Base-by-base conservation (phyloP, 2,113 vertebrate species). In the Pyrgilauda ruficollis region DNA sequence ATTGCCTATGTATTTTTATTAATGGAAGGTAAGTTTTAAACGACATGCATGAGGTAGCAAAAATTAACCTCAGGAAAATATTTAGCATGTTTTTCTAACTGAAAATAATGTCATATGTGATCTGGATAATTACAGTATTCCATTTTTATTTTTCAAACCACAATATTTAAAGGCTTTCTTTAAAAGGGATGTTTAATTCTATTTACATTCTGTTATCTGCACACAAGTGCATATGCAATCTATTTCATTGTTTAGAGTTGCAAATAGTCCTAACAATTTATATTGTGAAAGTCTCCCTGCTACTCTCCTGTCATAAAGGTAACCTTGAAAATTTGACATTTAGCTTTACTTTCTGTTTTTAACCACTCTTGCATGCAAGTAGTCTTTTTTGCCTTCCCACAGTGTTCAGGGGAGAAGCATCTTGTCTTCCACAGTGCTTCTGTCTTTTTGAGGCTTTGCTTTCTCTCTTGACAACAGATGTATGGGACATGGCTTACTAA, bases 1-100 rank as follows among this genome's bases (percentile, higher is more conserved):
- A 94, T 61, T 4, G 9, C 33, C 75, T 77, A 30, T 76, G 47
- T 76, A 92, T 80, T 96, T 96, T 94, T 90, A 89, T 89, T 94
- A 49, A 81, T 72, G 26, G 61, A 79, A 70, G 7, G 15, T 83
- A 73, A 83, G 16, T 92, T 84, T 91, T 87, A 87, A 72, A 24
- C 93, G 67, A 76, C 67, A 89, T 95, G 74, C 63, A 74, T 79
- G 66, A 73, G 17, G 23, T 79, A 62, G 31, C 44, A 93, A 80
- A 88, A 93, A 44, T 61, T 94, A 15, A 84, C 50, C 37, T 52
- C 43, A 35, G 70, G 30, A 89, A 96, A 95, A 95, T 87, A 69
- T 35, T 72, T 69, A 63, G 2, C 39, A 4, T 26, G 14, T 43
- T 87, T 84, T 81, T 68, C n/a, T 94, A 56, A 93, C 30, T 86